phyloP scores from a whole-genome alignment of 2,113 vertebrate genomes.

The Nansenia antarctica region DNA sequence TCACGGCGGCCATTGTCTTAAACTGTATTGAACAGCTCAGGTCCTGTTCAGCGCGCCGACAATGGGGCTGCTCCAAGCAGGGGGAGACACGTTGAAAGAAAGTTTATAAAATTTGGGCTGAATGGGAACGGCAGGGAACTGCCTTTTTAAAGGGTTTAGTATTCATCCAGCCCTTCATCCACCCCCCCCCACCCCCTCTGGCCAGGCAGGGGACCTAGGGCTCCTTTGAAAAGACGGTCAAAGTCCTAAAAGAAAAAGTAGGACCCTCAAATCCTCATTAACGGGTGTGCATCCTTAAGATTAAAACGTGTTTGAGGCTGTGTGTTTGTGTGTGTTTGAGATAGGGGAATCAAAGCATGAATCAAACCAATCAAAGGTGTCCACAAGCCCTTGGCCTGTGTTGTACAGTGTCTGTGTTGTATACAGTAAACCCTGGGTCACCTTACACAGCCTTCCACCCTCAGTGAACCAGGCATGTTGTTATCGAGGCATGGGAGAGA shows the following conservation, averaged over 20 bases:
- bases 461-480: constrained; percentile 31
- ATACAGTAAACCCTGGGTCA: neutral
- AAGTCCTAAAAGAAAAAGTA: constrained; percentile 5
- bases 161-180: constrained; percentile 43
- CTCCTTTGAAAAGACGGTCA: constrained; percentile 38
- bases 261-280: constrained; percentile 33
- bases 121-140: constrained; percentile 56
- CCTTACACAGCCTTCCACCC: constrained; percentile 28
- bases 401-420: neutral
- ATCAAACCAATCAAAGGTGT: no score
- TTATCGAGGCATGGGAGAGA: constrained; percentile 20
- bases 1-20: constrained; percentile 48
- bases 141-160: constrained; percentile 44
- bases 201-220: constrained; percentile 20
- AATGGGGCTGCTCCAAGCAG: constrained; percentile 51
- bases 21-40: constrained; percentile 42
- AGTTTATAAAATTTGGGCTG: constrained; percentile 56
- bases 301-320: neutral
- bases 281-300: constrained; percentile 12
- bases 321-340: no score
- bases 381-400: no score
- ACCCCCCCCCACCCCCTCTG: constrained; percentile 2
- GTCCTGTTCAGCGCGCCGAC: constrained; percentile 36
- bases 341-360: neutral
- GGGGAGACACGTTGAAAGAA: constrained; percentile 43